Evolutionary conservation across 2,888 invertebrate species (phyloP).

Genomic region (Cinara cedri): DNA sequence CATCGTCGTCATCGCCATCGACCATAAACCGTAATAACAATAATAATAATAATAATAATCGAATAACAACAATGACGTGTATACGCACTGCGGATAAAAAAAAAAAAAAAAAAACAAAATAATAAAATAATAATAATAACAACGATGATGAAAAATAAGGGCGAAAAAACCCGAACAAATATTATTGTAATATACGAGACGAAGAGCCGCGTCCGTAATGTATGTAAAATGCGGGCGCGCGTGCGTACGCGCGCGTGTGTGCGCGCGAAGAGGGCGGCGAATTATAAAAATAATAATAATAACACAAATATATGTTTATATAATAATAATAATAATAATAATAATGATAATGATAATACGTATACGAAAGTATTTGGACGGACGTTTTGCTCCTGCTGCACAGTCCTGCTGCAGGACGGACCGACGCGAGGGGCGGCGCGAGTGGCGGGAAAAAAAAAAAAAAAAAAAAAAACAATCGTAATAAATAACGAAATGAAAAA

Average conservation of each 20-base stretch:
- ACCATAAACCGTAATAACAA: slow-evolving; percentile 34
- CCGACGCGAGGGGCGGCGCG: slow-evolving; percentile 39
- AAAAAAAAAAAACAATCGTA: slow-evolving; percentile 48
- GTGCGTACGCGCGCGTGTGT: too few species aligned
- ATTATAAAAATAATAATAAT: slow-evolving; percentile 50
- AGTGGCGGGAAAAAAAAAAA: slow-evolving; percentile 42
- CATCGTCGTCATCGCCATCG: slow-evolving; percentile 10
- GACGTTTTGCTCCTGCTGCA: slow-evolving; percentile 45
- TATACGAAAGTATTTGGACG: slow-evolving; percentile 35
- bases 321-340: too few species aligned
- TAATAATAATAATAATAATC: slow-evolving; percentile 45
- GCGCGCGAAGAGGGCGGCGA: slow-evolving; percentile 26
- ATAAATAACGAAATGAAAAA: slow-evolving; percentile 54
- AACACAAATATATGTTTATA: slow-evolving; percentile 35
- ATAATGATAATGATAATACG: too few species aligned
- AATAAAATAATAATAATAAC: too few species aligned
- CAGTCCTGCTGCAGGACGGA: neutral
- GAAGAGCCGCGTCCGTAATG: slow-evolving; percentile 34
- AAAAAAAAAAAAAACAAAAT: slow-evolving; percentile 8
- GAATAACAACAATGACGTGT: too few species aligned
- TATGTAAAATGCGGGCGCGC: too few species aligned
- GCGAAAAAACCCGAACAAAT: slow-evolving; percentile 25
- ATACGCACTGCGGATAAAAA: slow-evolving; percentile 34
- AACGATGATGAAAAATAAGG: too few species aligned
- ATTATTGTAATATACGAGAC: slow-evolving; percentile 40